These are phyloP conservation scores for Sterrhoptilus dennistouni DNA, from an alignment of 2,113 vertebrate genomes.

Conservation along the genomic window DNA sequence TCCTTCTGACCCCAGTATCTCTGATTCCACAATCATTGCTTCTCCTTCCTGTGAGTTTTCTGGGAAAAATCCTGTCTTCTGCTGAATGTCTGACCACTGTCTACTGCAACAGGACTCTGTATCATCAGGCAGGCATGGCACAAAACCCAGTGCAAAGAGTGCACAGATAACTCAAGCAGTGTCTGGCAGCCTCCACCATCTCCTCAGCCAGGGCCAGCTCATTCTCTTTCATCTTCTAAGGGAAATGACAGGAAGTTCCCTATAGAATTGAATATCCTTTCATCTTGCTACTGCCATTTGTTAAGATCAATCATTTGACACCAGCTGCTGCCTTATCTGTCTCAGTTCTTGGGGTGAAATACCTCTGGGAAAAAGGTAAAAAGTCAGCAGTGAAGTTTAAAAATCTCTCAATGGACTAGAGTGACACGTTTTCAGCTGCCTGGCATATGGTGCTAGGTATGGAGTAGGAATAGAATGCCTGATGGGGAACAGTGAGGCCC, in stretches of 20 bases:
- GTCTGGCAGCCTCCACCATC: not conserved
- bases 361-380: slow-evolving; percentile 25
- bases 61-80: not conserved
- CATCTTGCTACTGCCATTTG: not conserved
- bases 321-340: slow-evolving; percentile 10
- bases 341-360: slow-evolving; percentile 33
- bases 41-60: not conserved
- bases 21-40: not conserved
- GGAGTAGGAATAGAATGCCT: not conserved
- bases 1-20: not conserved
- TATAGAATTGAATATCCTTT: slow-evolving; percentile 9
- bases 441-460: not conserved
- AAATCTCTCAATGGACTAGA: not conserved
- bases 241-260: not conserved
- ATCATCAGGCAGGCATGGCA: not conserved
- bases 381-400: slow-evolving; percentile 40
- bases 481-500: not conserved
- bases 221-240: not conserved
- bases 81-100: not conserved
- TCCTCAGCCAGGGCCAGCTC: not conserved
- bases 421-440: not conserved
- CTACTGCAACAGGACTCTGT: not conserved
- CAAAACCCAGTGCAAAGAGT: not conserved
- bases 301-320: slow-evolving; percentile 46
- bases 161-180: not conserved